Evolutionary conservation across 1,140 invertebrate genomes (phyloP).

Genomic region (Pseudomyrmex gracilis): DNA sequence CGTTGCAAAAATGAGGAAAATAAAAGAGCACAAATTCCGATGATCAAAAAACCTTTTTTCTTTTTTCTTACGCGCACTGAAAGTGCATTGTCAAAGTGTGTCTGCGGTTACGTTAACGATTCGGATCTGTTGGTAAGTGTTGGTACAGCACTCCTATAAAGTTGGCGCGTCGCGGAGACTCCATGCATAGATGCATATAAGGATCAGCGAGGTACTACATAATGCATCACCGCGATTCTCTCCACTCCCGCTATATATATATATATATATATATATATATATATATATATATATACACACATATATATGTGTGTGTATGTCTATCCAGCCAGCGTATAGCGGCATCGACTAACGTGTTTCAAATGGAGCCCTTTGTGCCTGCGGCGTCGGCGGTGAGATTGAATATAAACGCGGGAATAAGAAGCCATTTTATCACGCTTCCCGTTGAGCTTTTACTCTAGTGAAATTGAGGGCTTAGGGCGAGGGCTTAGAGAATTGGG

Average conservation of each 20-base stretch:
- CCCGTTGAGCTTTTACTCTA: conserved; percentile 81
- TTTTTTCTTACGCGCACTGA: not conserved
- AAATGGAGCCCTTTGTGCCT: conserved; percentile 81
- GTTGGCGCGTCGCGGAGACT: conserved; percentile 44
- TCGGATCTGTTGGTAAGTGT: conserved; percentile 32
- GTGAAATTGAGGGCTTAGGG: conserved; percentile 84
- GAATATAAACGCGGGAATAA: conserved; percentile 86
- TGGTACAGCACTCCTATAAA: conserved; percentile 48
- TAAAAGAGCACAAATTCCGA: conserved; percentile 42
- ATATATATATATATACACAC: not conserved
- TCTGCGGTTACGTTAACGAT: conserved; percentile 55
- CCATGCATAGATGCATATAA: conserved; percentile 81
- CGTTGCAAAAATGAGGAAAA: not conserved
- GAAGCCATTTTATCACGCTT: conserved; percentile 84
- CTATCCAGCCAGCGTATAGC: conserved; percentile 61
- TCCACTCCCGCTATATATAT: conserved; percentile 15
- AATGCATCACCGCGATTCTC: conserved; percentile 77
- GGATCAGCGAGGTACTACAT: conserved; percentile 79
- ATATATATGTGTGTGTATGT: conserved; percentile 16
- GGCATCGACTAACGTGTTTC: conserved; percentile 82
- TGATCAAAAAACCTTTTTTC: conserved; percentile 31
- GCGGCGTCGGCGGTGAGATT: conserved; percentile 77
- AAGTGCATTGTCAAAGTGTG: conserved; percentile 31
- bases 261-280: too few relatives aligned
- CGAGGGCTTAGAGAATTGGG: conserved; percentile 68